Conservation (phyloP, 2,797 vertebrate species). For the Onychomys torridus region DNA sequence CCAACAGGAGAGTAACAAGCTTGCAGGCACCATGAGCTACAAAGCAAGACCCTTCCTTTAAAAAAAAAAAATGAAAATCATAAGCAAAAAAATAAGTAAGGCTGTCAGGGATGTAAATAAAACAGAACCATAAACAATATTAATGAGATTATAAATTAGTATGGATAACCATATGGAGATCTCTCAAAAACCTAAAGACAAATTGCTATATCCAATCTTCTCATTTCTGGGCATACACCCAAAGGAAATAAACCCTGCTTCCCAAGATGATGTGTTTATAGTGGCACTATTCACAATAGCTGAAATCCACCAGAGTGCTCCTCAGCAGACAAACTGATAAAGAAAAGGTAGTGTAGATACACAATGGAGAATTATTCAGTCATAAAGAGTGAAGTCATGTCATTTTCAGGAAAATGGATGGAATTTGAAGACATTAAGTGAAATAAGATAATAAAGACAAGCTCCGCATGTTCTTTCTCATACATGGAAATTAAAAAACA, state of each 20-base stretch:
- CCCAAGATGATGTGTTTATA: neutral
- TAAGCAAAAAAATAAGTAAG: neutral
- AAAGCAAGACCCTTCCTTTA: neutral
- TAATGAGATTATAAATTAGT: neutral
- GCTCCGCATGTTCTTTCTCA: neutral
- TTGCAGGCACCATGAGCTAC: neutral
- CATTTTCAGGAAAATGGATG: neutral
- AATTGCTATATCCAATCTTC: neutral
- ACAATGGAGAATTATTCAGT: neutral
- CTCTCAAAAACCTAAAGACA: neutral
- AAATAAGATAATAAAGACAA: neutral
- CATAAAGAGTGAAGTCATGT: neutral
- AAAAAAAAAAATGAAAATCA: neutral
- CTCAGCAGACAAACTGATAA: neutral
- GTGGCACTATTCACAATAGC: neutral
- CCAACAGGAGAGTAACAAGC: neutral
- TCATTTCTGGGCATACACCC: neutral
- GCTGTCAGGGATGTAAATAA: neutral
- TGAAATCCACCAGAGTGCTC: neutral
- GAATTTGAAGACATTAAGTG: neutral
- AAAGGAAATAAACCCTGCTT: conserved; percentile 1
- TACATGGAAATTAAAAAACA: neutral
- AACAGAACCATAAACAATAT: neutral
- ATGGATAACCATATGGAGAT: neutral
- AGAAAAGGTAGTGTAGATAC: neutral